Evolutionary conservation across 2,113 vertebrate genomes (phyloP), one percentile per base, ranked within the genome.

Genomic region (Trematomus loennbergii): DNA sequence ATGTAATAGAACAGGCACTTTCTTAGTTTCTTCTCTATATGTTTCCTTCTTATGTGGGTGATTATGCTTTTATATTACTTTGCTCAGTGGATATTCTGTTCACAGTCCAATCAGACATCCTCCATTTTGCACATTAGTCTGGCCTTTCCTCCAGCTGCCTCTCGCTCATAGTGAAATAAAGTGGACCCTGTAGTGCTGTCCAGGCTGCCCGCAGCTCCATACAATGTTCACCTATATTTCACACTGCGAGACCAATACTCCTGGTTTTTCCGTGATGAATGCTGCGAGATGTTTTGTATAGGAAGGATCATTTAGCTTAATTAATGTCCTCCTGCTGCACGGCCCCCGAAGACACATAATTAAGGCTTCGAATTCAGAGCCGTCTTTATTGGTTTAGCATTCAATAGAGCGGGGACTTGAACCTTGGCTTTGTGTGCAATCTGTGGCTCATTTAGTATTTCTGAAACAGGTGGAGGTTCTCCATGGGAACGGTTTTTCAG

Each of bases 1-100:
- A 79, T 49, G 36, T 40, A 40, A 40, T 72, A 75, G 45, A 82
- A n/a, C 64, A 78, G 79, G 70, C n/a, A 33, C 81, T 82, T 71
- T 86, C 49, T 69, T 53, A 61, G 15, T 73, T 13, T 70, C 50
- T 54, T 68, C 10, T 45, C 3, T 25, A 25, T 25, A 29, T 29
- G 3, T 68, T 67, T 64, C 70, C 77, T 72, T 81, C 29, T 43
- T 64, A 49, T 29, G 6, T 11, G 40, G 65, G 71, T 71, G 70
- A 89, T 90, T 90, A 83, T 69, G 36, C 88, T 72, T 88, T 75
- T 79, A 72, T 91, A 83, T 92, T 87, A 82, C 85, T 92, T 87
- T 88, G 68, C 63, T 54, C 79, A 22, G 82, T 82, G 85, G 87
- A 88, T 73, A 54, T 62, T 85, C 79, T 70, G 69, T 64, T 88